These are phyloP conservation scores for Cassiopea xamachana DNA, from an alignment of 30 jellyfish, hydroid and myxozoan species.

Conservation along the genomic window DNA sequence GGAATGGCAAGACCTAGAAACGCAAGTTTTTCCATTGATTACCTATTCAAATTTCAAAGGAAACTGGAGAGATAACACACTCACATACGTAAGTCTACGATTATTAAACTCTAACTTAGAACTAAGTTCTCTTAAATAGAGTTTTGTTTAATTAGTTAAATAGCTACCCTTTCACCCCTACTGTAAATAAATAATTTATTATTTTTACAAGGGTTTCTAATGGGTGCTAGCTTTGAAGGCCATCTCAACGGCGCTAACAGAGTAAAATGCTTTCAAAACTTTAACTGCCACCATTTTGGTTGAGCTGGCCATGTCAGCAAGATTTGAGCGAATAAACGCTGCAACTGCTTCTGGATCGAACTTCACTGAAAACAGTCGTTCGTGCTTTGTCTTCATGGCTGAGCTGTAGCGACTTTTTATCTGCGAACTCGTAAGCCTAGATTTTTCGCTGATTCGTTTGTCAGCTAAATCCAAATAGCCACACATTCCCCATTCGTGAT, in stretches of 20 bases:
- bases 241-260: neutral
- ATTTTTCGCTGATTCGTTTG: neutral
- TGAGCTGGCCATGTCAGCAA: conserved; percentile 13
- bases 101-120: too few species aligned
- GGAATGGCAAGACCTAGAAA: too few species aligned
- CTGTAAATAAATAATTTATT: too few species aligned
- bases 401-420: neutral
- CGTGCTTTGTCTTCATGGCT: conserved; percentile 11
- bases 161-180: too few species aligned
- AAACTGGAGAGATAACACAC: too few species aligned
- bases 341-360: conserved; percentile 13
- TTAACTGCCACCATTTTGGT: conserved; percentile 11
- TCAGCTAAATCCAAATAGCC: conserved; percentile 1
- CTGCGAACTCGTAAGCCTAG: conserved; percentile 1
- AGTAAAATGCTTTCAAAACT: neutral
- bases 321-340: neutral
- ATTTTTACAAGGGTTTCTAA: too few species aligned
- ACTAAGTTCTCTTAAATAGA: too few species aligned
- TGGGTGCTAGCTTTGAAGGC: neutral
- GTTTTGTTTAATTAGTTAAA: too few species aligned
- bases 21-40: too few species aligned
- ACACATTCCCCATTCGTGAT: conserved; percentile 32
- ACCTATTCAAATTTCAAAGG: too few species aligned
- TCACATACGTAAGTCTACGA: too few species aligned
- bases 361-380: neutral